Base-by-base conservation (phyloP, 2,113 vertebrate genomes). In the Centrocercus urophasianus region DNA sequence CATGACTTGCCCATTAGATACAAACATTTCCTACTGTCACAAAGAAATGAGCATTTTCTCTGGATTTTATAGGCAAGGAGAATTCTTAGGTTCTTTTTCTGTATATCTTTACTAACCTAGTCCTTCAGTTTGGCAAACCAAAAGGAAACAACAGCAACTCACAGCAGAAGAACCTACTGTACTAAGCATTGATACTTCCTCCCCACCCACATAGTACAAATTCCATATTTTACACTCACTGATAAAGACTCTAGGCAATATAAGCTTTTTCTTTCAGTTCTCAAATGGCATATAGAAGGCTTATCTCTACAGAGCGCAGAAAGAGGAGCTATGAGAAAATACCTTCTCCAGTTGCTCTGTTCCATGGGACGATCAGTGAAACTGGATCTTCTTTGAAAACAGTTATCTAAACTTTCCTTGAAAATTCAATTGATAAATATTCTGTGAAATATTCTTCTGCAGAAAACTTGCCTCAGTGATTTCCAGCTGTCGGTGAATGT, bases 131-230 rank as follows among this genome's bases (percentile, higher is more conserved):
- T 64, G 48, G 69, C 80, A 86, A 83, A 45, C 40, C 10, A 54
- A 70, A 63, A 90, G 76, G 64, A 83, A 88, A 64, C 56, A 84
- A n/a, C 54, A 74, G 63, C 85, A 94, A 40, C 36, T 38, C 50
- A 66, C 61, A 74, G 47, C 10, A 88, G 79, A 70, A 76, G 71
- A 73, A 69, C 54, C 43, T 76, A 34, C 32, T 61, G 63, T 89
- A 63, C 82, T 85, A 80, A 76, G 59, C 25, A 45, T 47, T 48
- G 65, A 24, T 45, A 30, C 60, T 73, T 90, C 67, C 72, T 74
- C 56, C 56, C 61, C 91, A 80, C 40, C 60, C 80, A 48, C 64
- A 52, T 70, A 56, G 76, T 28, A 25, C 76, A 36, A 34, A 72
- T 40, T 61, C 66, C 11, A 0, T 54, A 52, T 52, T 43, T 75